Percentiles rank a stretch among this genome's conserved stretches.
These are phyloP conservation scores for Hesperia comma DNA, from an alignment of 2,888 invertebrate species.

Conservation along the genomic window DNA sequence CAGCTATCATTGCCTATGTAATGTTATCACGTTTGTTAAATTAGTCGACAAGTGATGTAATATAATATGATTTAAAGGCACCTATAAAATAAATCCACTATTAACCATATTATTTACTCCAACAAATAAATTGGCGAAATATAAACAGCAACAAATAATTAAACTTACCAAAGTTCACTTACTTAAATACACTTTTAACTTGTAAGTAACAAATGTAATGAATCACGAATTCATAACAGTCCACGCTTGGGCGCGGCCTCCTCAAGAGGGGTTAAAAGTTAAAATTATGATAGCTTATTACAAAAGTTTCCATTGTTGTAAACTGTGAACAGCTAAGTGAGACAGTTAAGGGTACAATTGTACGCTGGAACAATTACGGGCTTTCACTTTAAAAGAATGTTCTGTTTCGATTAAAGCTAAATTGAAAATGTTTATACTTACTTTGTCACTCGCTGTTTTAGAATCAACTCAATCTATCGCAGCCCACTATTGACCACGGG, in stretches of 20 bases:
- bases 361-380: not conserved
- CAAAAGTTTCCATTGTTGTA: constrained; percentile 3
- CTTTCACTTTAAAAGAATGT: not conserved
- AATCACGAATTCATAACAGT: not conserved
- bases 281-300: constrained; percentile 23
- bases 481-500: too few relatives aligned
- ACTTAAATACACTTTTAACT: not conserved
- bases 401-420: not conserved
- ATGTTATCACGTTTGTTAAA: too few relatives aligned
- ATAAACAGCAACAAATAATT: too few relatives aligned
- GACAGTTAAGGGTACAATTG: constrained; percentile 10
- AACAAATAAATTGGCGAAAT: too few relatives aligned
- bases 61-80: too few relatives aligned
- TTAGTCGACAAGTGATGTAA: too few relatives aligned
- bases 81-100: too few relatives aligned
- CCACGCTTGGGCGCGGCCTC: constrained; percentile 2
- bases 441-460: too few relatives aligned
- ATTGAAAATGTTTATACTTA: not conserved
- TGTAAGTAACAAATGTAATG: not conserved
- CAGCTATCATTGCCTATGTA: too few relatives aligned
- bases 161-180: too few relatives aligned
- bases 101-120: too few relatives aligned
- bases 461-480: too few relatives aligned
- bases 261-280: constrained; percentile 17
- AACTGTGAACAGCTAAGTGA: not conserved